Evolutionary conservation across 1,140 invertebrate species (phyloP).

Genomic region (Drosophila kohkoa): DNA sequence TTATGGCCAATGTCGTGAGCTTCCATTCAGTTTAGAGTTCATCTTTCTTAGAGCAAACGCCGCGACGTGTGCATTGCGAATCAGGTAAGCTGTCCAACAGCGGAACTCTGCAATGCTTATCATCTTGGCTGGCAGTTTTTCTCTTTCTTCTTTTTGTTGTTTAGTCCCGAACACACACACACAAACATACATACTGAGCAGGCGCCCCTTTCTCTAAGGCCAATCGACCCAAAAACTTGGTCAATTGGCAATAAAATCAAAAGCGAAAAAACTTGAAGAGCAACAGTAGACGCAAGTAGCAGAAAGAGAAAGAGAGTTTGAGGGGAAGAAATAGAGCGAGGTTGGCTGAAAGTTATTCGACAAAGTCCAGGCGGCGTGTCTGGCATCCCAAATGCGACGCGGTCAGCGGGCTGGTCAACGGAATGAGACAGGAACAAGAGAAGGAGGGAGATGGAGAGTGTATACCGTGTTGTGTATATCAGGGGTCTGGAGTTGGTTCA

Average conservation of each 20-base stretch:
- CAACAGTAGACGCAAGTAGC: conserved; percentile 6
- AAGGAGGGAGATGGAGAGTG: background rate
- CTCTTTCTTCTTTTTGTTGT: conserved; percentile 24
- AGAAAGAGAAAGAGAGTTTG: background rate
- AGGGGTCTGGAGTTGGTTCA: conserved; percentile 65
- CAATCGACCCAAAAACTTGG: conserved; percentile 80
- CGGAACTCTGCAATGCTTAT: conserved; percentile 45
- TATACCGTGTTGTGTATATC: conserved; percentile 13
- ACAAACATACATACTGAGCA: background rate
- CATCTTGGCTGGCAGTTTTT: conserved; percentile 27
- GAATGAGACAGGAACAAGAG: background rate
- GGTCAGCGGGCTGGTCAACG: conserved; percentile 24
- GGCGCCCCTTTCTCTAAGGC: conserved; percentile 32
- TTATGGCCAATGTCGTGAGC: conserved; percentile 21
- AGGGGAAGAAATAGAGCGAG: background rate
- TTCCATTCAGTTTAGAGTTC: conserved; percentile 21
- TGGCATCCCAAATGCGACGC: conserved; percentile 64
- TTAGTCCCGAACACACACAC: background rate
- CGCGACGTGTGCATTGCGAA: conserved; percentile 41
- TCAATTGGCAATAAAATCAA: conserved; percentile 83
- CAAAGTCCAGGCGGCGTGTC: conserved; percentile 77
- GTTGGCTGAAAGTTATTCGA: conserved; percentile 63
- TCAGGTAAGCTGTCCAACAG: conserved; percentile 32
- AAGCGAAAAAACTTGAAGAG: conserved; percentile 61
- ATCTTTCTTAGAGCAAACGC: conserved; percentile 4